These are phyloP conservation scores for Galagoides demidoff DNA, from an alignment of 2,797 vertebrate genomes.

Conservation along the genomic window DNA sequence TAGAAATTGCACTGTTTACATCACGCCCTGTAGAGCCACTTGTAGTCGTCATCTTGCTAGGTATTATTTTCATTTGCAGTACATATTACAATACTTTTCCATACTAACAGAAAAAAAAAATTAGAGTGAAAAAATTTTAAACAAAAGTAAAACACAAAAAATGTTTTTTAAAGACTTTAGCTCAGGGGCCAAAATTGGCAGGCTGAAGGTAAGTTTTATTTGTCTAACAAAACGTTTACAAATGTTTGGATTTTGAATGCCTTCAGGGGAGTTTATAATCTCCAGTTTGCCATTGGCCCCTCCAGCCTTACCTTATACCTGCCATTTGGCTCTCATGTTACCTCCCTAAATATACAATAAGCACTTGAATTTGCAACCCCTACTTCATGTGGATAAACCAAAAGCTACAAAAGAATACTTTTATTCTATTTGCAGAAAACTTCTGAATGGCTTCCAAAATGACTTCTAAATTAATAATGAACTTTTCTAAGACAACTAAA, in stretches of 20 bases:
- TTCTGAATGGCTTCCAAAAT: constrained; percentile 17
- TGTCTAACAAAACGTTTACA: not conserved
- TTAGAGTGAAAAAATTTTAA: not conserved
- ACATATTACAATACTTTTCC: not conserved
- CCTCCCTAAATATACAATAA: not conserved
- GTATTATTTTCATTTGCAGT: constrained; percentile 2
- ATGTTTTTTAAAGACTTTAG: constrained; percentile 28
- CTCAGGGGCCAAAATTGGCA: not conserved
- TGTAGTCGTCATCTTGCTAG: not conserved
- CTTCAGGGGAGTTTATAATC: not conserved
- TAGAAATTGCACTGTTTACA: not conserved
- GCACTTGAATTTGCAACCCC: not conserved
- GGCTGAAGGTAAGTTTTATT: not conserved
- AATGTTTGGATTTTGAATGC: not conserved
- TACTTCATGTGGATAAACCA: not conserved
- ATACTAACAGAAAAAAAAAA: constrained; percentile 2
- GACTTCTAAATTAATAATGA: not conserved
- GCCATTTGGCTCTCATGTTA: not conserved
- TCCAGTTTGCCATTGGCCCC: not conserved
- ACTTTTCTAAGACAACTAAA: constrained; percentile 16
- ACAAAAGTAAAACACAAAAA: not conserved
- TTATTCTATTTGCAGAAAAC: constrained; percentile 1
- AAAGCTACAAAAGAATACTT: not conserved
- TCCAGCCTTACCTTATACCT: not conserved
- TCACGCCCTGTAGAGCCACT: not conserved